Evolutionary conservation across 2,113 vertebrate species (phyloP).

Genomic region (Vombatus ursinus): DNA sequence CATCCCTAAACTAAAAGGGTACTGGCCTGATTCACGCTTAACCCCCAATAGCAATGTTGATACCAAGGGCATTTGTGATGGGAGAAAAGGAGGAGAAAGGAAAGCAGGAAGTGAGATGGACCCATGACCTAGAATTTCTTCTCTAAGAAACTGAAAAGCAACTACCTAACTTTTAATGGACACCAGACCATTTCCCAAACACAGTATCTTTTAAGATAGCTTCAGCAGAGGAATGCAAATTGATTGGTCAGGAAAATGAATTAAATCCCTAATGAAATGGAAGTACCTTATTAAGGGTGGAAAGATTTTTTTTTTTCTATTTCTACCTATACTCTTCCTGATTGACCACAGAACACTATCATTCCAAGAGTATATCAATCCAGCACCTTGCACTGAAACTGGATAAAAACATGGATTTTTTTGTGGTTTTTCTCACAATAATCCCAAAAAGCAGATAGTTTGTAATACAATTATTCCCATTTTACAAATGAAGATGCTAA

Average conservation of each 20-base stretch:
- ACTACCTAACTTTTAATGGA: not conserved
- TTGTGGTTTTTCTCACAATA: not conserved
- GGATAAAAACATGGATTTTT: not conserved
- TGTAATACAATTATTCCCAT: not conserved
- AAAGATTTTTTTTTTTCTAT: slow-evolving; percentile 25
- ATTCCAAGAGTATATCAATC: slow-evolving; percentile 18
- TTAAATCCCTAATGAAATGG: slow-evolving; percentile 23
- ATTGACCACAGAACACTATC: slow-evolving; percentile 20
- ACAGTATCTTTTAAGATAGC: not conserved
- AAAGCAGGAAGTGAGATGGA: not conserved
- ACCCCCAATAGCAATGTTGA: not conserved
- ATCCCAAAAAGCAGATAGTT: not conserved
- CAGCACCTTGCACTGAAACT: slow-evolving; percentile 31
- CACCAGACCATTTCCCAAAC: not conserved
- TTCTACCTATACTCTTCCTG: slow-evolving; percentile 49
- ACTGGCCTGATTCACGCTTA: not conserved
- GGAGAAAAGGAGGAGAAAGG: not conserved
- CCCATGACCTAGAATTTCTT: not conserved
- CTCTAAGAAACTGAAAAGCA: not conserved
- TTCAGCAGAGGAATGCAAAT: slow-evolving; percentile 21
- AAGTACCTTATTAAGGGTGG: not conserved
- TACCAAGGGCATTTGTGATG: not conserved
- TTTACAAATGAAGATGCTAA: not conserved
- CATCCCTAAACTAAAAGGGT: not conserved
- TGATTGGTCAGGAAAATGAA: slow-evolving; percentile 31